Evolutionary conservation across 2,888 invertebrate species (phyloP), one percentile per base, ranked within the genome.

Genomic region (Acrocyrtus sp.): DNA sequence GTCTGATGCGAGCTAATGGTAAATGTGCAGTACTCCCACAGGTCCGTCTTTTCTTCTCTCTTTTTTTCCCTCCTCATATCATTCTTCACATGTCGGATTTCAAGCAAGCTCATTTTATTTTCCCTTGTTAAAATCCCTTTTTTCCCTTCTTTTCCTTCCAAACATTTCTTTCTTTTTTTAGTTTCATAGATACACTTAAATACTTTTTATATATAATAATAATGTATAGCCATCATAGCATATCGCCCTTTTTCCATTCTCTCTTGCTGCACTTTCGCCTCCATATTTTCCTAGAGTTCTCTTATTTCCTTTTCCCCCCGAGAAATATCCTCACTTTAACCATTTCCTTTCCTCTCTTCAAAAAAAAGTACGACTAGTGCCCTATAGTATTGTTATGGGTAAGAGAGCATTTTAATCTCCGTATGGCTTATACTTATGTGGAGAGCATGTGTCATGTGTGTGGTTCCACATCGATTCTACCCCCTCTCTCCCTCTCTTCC

Each of bases 21-120:
- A 73, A 73, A 73, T 73, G 73, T 73, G 66, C 67, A 67, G 58
- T 68, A 68, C 73, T 73, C 73, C 73, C 73, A 73, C 68, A 73
- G 73, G 73, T 73, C 68, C 63, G 67, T 73, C 62, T 62, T 72
- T 56, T 29, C 34, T 53, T 56, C 24, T 24, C 50, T 61, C 17
- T 51, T 22, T 65, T 54, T 69, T 45, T 24, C 29, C 50, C 26
- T 63, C 47, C 45, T 50, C 29, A 61, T 73, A 47, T 61, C 61
- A 73, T 68, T 67, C 65, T 45, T 72, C 63, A 65, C 72, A 60
- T 57, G 29, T 65, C 58, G 48, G 72, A 67, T 72, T 66, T 65
- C 72, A 41, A n/a, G n/a, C n/a, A n/a, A 62, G 51, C 74, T 72
- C 69, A 65, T 65, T 73, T 68, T 75, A 74, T 72, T 66, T 62